Conservation (phyloP, 2,797 vertebrate species). For the Chanos chanos region DNA sequence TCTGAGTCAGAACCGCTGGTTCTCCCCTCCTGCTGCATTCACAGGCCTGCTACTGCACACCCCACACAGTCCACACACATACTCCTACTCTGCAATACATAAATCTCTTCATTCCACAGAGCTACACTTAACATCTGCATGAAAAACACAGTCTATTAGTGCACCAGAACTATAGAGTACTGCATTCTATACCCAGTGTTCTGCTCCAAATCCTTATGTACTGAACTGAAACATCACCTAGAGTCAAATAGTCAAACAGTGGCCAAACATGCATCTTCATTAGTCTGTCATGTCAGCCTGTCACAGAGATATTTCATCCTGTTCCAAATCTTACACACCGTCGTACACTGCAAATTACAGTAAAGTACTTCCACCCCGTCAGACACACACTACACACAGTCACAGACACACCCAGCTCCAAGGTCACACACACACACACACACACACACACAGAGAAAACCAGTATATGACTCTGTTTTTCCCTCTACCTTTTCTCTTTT, state of each 20-base stretch:
- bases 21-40: no score
- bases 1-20: no score
- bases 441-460: constrained; percentile 3
- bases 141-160: no score
- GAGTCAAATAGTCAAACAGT: neutral
- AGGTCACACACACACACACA: neutral
- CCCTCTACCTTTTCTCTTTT: neutral
- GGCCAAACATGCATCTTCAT: constrained; percentile 26
- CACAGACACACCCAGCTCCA: neutral
- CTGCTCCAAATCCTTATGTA: no score
- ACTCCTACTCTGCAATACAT: no score
- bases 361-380: neutral
- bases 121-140: no score
- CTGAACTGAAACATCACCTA: no score
- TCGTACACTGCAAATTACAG: neutral
- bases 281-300: constrained; percentile 8
- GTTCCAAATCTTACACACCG: neutral
- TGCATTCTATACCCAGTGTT: no score
- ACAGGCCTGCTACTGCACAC: no score
- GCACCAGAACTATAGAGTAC: no score
- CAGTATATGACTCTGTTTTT: constrained; percentile 22
- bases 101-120: no score
- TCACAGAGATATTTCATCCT: constrained; percentile 38
- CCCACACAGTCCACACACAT: no score
- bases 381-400: neutral